A percentile compares a stretch with the other conserved stretches of the same genome.
These are phyloP conservation scores for Noctuana brunneofusca DNA, from an alignment of 2,888 invertebrate species.

Conservation along the genomic window DNA sequence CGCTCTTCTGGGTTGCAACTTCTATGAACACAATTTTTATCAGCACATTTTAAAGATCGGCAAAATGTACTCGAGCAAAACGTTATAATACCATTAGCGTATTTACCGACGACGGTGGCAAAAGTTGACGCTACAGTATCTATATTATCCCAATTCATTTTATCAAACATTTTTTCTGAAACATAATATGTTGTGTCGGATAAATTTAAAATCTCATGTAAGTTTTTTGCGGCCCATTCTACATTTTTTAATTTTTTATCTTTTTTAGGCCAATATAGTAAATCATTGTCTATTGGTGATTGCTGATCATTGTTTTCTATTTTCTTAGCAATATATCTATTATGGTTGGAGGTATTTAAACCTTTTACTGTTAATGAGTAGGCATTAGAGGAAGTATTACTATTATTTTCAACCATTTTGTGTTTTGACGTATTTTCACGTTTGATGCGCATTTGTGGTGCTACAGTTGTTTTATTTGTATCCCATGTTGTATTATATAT, in stretches of 20 bases:
- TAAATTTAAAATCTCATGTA: conserved; percentile 61
- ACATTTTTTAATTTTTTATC: conserved; percentile 54
- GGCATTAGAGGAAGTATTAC: conserved; percentile 24
- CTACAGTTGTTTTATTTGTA: conserved; percentile 44
- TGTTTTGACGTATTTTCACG: conserved; percentile 41
- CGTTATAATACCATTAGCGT: conserved; percentile 68
- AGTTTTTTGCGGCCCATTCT: conserved; percentile 65
- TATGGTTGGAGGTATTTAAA: conserved; percentile 2
- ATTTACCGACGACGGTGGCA: conserved; percentile 73
- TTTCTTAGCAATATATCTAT: conserved; percentile 42
- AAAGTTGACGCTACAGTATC: conserved; percentile 68
- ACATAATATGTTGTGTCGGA: background rate
- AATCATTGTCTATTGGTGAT: conserved; percentile 51
- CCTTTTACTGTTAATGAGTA: conserved; percentile 4
- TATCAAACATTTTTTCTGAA: conserved; percentile 43
- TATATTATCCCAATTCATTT: conserved; percentile 71
- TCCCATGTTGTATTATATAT: conserved; percentile 3
- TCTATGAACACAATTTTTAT: conserved; percentile 67
- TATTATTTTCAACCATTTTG: conserved; percentile 15
- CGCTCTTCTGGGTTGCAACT: conserved; percentile 61
- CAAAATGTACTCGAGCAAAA: conserved; percentile 69
- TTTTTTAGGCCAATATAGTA: conserved; percentile 68
- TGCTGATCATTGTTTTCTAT: conserved; percentile 45
- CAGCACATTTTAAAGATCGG: conserved; percentile 71
- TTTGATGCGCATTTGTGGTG: conserved; percentile 49